Conservation (phyloP, 1,140 invertebrate species). For the Hylaeus volcanicus region DNA sequence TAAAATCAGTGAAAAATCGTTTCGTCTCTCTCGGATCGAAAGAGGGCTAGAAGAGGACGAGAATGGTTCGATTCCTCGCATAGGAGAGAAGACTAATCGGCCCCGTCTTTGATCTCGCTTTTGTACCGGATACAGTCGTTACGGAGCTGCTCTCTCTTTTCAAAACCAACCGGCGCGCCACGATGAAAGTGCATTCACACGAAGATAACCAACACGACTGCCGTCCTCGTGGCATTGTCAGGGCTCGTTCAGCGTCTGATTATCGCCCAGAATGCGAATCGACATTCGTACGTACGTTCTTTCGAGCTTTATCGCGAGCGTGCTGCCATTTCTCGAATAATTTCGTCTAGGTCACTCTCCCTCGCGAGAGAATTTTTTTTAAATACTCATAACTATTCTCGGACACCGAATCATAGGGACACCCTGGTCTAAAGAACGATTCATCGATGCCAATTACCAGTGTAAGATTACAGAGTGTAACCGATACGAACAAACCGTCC, state of each 20-base stretch:
- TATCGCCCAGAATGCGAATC: slow-evolving; percentile 51
- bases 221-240: slow-evolving; percentile 24
- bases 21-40: too few species aligned
- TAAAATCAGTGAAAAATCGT: too few species aligned
- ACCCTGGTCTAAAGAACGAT: too few species aligned
- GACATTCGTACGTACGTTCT: slow-evolving; percentile 27
- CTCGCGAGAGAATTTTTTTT: too few species aligned
- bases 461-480: too few species aligned
- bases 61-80: slow-evolving; percentile 36
- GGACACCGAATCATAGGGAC: too few species aligned
- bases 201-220: slow-evolving; percentile 51
- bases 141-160: slow-evolving; percentile 28
- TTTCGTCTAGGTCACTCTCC: not conserved
- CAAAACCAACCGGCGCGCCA: slow-evolving; percentile 22
- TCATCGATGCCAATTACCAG: too few species aligned
- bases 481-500: too few species aligned
- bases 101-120: slow-evolving; percentile 59
- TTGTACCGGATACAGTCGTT: slow-evolving; percentile 65
- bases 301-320: slow-evolving; percentile 39
- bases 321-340: not conserved
- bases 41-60: not conserved
- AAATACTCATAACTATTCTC: too few species aligned
- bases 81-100: not conserved
- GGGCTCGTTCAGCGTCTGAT: slow-evolving; percentile 51
- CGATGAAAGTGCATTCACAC: slow-evolving; percentile 61